These are phyloP conservation scores for Drosophila mauritiana DNA, from an alignment of 1,140 invertebrate species.

Conservation along the genomic window DNA sequence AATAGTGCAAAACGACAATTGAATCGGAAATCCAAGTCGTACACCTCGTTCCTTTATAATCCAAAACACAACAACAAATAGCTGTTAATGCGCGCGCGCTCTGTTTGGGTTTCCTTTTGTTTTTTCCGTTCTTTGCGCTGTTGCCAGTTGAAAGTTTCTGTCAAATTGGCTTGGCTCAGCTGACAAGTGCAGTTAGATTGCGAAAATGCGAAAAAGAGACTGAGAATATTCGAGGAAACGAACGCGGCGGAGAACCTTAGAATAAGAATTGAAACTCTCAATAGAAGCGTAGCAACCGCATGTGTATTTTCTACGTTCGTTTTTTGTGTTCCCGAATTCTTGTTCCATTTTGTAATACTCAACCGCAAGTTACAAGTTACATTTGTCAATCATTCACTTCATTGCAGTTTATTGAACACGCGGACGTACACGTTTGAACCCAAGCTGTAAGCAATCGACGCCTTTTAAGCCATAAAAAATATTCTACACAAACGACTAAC, in stretches of 20 bases:
- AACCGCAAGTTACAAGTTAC: too few relatives aligned
- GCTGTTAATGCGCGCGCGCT: conserved; percentile 56
- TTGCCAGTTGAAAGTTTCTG: conserved; percentile 26
- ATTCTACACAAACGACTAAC: background rate
- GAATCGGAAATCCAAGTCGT: conserved; percentile 44
- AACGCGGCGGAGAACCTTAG: background rate
- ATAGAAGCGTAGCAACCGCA: conserved; percentile 12
- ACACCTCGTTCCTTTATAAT: conserved; percentile 45
- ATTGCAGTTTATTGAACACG: conserved; percentile 57
- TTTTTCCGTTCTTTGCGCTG: conserved; percentile 13
- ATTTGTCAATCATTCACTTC: background rate
- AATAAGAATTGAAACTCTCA: conserved; percentile 10
- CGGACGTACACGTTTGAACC: conserved; percentile 49
- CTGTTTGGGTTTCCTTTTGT: conserved; percentile 5
- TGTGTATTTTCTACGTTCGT: conserved; percentile 1
- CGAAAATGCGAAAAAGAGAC: background rate
- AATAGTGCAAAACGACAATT: conserved; percentile 24
- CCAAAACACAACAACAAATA: conserved; percentile 6
- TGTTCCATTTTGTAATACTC: background rate
- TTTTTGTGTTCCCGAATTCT: conserved; percentile 6
- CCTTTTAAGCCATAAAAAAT: background rate
- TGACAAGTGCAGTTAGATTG: conserved; percentile 52
- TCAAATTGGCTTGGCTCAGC: conserved; percentile 39
- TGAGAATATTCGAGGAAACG: background rate
- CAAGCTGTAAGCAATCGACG: conserved; percentile 27